Evolutionary conservation across 2,113 vertebrate species (phyloP).

Genomic region (Psephotus haematonotus): DNA sequence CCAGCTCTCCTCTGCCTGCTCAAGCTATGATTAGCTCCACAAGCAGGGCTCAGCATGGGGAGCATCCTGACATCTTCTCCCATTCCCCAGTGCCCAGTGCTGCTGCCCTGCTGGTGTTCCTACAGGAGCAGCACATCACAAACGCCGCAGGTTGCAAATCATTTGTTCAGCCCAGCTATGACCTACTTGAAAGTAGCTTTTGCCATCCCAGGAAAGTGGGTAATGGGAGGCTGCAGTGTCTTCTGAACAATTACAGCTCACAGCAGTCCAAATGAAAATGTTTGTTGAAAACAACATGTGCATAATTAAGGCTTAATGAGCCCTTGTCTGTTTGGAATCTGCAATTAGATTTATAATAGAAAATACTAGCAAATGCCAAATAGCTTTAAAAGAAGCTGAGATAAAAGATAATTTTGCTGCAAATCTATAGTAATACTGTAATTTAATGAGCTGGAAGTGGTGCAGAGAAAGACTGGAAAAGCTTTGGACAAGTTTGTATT

Average conservation of each 20-base stretch:
- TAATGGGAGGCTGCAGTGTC: conserved; percentile 82
- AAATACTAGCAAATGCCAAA: conserved; percentile 80
- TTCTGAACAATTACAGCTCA: conserved; percentile 91
- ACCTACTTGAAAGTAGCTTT: conserved; percentile 82
- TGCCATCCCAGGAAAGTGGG: conserved; percentile 66
- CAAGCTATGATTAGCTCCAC: neutral
- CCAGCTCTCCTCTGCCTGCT: neutral
- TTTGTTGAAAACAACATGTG: conserved; percentile 99
- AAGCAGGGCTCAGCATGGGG: rapidly evolving
- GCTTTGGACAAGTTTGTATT: conserved; percentile 55
- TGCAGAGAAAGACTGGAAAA: conserved; percentile 31
- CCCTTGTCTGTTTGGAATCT: conserved; percentile 98
- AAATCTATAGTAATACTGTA: conserved; percentile 72
- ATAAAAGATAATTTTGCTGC: conserved; percentile 78
- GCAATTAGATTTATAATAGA: conserved; percentile 99
- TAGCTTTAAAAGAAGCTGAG: conserved; percentile 79
- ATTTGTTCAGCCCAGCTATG: conserved; percentile 51
- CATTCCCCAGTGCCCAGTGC: rapidly evolving
- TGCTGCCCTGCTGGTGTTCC: rapidly evolving
- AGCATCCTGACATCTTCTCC: neutral
- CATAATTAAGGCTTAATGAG: conserved; percentile 99
- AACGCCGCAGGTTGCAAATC: neutral
- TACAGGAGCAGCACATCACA: rapidly evolving
- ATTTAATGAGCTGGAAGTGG: conserved; percentile 62
- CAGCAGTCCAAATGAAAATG: conserved; percentile 98